A percentile compares a stretch with the other conserved stretches of the same genome.
Conservation (phyloP, 53 echinoderm and acorn worm species). For the Zoroaster sp. region DNA sequence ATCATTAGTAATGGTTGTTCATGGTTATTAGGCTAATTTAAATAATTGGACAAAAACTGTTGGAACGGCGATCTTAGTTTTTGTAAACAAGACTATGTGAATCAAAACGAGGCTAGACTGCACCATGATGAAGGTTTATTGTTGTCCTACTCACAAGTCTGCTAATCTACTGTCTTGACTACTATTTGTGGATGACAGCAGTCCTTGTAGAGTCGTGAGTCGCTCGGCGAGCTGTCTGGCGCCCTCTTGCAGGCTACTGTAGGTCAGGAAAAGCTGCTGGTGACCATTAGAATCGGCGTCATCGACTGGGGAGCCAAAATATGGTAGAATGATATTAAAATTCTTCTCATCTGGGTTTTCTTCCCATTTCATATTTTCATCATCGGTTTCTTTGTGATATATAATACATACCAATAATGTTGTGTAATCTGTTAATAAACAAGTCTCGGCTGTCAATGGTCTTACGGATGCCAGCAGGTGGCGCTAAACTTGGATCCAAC, state of each 20-base stretch:
- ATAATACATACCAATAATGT: conserved; percentile 68
- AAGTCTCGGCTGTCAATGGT: conserved; percentile 87
- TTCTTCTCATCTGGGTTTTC: no score
- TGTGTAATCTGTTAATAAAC: conserved; percentile 72
- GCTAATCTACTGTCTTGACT: conserved; percentile 77
- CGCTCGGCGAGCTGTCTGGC: conserved; percentile 62
- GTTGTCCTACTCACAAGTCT: conserved; percentile 66
- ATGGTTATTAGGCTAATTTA: no score
- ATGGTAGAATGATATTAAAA: no score
- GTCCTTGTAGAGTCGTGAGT: conserved; percentile 57
- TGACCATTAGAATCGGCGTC: conserved; percentile 27
- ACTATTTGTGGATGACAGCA: conserved; percentile 50
- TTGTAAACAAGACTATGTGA: not conserved
- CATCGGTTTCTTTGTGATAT: not conserved
- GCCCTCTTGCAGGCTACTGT: conserved; percentile 68
- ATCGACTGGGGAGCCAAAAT: conserved; percentile 9
- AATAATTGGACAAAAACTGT: no score
- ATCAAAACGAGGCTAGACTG: not conserved
- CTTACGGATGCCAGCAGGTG: conserved; percentile 54
- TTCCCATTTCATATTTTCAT: not conserved
- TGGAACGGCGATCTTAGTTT: not conserved
- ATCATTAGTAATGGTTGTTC: no score
- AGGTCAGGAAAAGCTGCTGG: conserved; percentile 88
- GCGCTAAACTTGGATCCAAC: conserved; percentile 69
- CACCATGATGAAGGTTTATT: not conserved